Evolutionary conservation across 2,113 vertebrate species (phyloP), one percentile per base, ranked within the genome.

Genomic region (Oncorhynchus keta): DNA sequence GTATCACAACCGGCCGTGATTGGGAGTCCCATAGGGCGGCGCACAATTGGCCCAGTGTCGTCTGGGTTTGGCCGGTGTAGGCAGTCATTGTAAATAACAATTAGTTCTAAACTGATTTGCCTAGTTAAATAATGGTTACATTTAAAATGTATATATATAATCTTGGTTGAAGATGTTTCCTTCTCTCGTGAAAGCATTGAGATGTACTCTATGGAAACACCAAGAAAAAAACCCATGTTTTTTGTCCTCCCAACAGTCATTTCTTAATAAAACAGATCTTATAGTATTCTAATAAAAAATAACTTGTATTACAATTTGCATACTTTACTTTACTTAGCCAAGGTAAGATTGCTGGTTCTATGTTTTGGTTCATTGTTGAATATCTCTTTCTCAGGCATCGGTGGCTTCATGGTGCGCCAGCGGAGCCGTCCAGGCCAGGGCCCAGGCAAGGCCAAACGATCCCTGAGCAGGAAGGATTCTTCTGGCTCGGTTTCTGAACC

Each of bases 381-480:
- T 62, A 22, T 71, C 73, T 79, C 81, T 78, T 75, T 75, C 18
- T 55, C 87, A 97, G 98, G 98, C 71, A 99, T 99, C 70, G 98
- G 98, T 80, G 98, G 98, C 67, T 99, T 99, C 89, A 99, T 99
- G 98, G 98, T 99, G 35, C 96, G 98, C 69, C 98, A 99, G 88
- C 95, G 98, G 84, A 99, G 96, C 88, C 95, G 97, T 81, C 96
- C 95, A 0, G 98, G 95, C 18, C 97, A 97, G 87, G 96, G 95
- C 67, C 97, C 96, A 82, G 94, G 95, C 49, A 99, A 97, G 90
- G 91, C 94, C 62, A 99, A 97, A 85, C 93, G 95, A 75, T 89
- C 91, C 68, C 92, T 97, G 73, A 94, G 94, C 79, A 96, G 97
- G 81, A 99, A 99, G 82, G 97, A 98, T 86, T 98, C 97, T 26